phyloP scores from a whole-genome alignment of 2,113 vertebrate species.

The Apteryx mantelli region DNA sequence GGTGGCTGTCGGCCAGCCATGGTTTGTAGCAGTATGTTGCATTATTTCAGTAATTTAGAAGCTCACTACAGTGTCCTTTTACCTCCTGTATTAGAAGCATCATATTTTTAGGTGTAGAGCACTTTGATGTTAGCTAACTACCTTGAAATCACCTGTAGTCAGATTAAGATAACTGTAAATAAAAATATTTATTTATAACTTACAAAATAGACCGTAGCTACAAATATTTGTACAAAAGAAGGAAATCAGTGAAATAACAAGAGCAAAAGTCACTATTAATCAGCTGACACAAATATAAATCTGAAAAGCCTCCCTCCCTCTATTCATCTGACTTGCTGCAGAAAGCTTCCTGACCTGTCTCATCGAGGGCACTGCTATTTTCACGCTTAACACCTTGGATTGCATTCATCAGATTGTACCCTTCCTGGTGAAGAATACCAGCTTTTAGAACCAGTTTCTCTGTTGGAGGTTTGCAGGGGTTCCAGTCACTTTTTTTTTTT shows the following conservation, averaged over 20 bases:
- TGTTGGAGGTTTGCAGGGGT: background rate
- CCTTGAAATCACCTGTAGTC: background rate
- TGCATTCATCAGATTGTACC: background rate
- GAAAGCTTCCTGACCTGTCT: background rate
- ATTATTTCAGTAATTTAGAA: background rate
- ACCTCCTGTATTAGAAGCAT: background rate
- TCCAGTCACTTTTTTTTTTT: background rate
- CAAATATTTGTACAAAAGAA: background rate
- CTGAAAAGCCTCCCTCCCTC: background rate
- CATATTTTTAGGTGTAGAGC: rapidly evolving
- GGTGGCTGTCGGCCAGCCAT: background rate
- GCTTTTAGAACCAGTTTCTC: background rate
- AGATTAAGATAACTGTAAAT: background rate
- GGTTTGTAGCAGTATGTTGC: background rate
- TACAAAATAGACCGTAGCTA: background rate
- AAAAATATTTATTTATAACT: background rate
- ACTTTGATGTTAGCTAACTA: background rate
- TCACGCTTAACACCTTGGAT: background rate
- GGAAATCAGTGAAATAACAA: background rate
- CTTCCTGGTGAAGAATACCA: background rate
- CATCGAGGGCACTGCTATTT: background rate
- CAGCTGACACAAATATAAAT: background rate
- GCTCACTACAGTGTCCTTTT: background rate
- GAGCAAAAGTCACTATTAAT: background rate
- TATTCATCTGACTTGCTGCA: background rate